phyloP scores from a whole-genome alignment of 2,113 vertebrate species.

The Erythrocercus mccallii region DNA sequence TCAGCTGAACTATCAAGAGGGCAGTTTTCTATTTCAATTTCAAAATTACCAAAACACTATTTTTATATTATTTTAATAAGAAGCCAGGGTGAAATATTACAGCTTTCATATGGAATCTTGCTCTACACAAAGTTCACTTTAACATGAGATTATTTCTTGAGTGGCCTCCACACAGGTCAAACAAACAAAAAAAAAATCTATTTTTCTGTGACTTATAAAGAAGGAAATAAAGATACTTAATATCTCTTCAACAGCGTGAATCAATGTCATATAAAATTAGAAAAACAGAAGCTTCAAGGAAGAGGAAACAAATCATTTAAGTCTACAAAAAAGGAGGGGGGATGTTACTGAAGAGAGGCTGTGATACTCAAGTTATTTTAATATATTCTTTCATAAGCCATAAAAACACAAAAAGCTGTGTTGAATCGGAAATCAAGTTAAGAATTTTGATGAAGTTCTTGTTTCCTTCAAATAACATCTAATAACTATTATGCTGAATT shows the following conservation, averaged over 20 bases:
- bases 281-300: not conserved
- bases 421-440: not conserved
- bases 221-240: constrained; percentile 32
- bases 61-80: constrained; percentile 33
- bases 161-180: not conserved
- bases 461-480: not conserved
- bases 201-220: not conserved
- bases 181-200: not conserved
- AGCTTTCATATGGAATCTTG: not conserved
- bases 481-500: not conserved
- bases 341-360: not conserved
- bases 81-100: not conserved
- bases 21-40: constrained; percentile 20
- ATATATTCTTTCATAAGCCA: not conserved
- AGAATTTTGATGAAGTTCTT: not conserved
- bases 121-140: constrained; percentile 39
- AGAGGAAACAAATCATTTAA: not conserved
- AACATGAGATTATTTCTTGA: not conserved
- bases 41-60: constrained; percentile 9
- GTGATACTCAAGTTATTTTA: not conserved
- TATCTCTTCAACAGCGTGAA: not conserved
- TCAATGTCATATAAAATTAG: not conserved
- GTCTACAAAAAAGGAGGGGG: not conserved
- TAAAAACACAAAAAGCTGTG: not conserved
- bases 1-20: not conserved